Conservation (phyloP, 2,113 vertebrate species). For the Sardina pilchardus region DNA sequence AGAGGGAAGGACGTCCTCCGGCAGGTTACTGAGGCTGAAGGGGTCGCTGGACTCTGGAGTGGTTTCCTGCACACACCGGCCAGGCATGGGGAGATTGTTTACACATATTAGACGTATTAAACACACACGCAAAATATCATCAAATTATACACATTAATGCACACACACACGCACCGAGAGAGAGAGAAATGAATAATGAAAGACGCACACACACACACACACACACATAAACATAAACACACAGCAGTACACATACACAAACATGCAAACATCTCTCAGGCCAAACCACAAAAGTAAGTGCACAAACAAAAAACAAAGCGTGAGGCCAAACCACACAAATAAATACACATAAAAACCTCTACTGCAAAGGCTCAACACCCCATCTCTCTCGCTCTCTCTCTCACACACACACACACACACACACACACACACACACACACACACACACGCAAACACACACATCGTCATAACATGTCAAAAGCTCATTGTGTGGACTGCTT, state of each 20-base stretch:
- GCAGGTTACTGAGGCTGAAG: constrained; percentile 57
- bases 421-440: neutral
- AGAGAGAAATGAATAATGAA: neutral
- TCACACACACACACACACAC: neutral
- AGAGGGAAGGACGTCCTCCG: constrained; percentile 45
- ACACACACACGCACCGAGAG: neutral
- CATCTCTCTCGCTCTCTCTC: neutral
- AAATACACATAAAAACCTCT: neutral
- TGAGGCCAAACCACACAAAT: neutral
- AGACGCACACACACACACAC: neutral
- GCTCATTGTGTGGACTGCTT: neutral
- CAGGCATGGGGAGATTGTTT: neutral
- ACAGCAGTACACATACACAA: neutral
- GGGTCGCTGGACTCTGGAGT: constrained; percentile 65
- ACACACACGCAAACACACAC: neutral
- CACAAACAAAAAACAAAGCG: neutral
- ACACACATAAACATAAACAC: neutral
- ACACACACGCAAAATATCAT: constrained; percentile 8
- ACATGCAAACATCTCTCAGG: neutral
- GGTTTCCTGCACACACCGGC: constrained; percentile 60
- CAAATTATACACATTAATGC: neutral
- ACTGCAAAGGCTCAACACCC: neutral
- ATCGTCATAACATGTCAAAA: neutral
- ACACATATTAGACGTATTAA: constrained; percentile 2
- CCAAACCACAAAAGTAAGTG: neutral